Conservation (phyloP, 2,888 invertebrate species). For the Alviniconcha strummeri region DNA sequence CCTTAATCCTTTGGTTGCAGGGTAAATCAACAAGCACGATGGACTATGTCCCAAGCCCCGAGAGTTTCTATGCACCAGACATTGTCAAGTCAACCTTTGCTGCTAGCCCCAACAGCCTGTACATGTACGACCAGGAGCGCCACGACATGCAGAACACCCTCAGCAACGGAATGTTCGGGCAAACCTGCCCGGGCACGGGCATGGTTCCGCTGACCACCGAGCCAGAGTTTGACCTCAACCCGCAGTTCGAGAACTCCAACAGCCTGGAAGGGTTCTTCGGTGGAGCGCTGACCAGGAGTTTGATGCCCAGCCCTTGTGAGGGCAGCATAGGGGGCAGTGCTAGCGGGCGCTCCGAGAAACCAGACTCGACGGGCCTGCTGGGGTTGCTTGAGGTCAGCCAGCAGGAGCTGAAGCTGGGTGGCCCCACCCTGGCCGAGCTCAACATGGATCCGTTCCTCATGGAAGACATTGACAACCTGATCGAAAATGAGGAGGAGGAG, state of each 20-base stretch:
- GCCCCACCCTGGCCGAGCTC: constrained; percentile 59
- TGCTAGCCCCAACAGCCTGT: constrained; percentile 63
- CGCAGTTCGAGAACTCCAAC: constrained; percentile 51
- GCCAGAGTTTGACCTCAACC: constrained; percentile 56
- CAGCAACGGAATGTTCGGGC: constrained; percentile 33
- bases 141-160: constrained; percentile 58
- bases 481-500: constrained; percentile 23
- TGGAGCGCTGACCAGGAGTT: neutral
- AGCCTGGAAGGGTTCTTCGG: constrained; percentile 34
- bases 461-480: constrained; percentile 38
- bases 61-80: constrained; percentile 33
- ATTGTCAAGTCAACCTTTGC: constrained; percentile 54
- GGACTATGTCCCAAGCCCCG: constrained; percentile 46
- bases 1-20: constrained; percentile 27
- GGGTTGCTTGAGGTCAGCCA: neutral
- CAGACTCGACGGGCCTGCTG: constrained; percentile 21
- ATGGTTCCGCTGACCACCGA: neutral
- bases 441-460: constrained; percentile 40
- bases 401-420: constrained; percentile 23
- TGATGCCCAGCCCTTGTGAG: constrained; percentile 21
- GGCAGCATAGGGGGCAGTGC: neutral
- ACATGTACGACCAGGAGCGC: constrained; percentile 67
- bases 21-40: constrained; percentile 31
- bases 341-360: constrained; percentile 3
- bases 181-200: constrained; percentile 7